Percentiles rank a stretch among this genome's conserved stretches.
Conservation (phyloP, 2,797 vertebrate genomes). For the Phataginus tricuspis region DNA sequence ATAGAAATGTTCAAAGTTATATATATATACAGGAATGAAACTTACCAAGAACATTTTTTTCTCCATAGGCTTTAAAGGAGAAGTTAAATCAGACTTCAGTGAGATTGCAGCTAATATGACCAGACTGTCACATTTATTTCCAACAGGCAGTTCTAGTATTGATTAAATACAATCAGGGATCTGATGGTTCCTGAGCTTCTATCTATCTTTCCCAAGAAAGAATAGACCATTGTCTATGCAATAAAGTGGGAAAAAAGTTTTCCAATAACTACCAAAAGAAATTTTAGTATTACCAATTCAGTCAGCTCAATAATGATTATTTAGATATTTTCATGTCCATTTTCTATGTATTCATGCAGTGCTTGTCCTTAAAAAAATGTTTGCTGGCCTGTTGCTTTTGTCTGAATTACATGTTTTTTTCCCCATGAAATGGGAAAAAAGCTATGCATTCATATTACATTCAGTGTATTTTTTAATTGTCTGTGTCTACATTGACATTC, state of each 20-base stretch:
- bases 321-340: not conserved
- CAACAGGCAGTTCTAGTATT: not conserved
- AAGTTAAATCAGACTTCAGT: not conserved
- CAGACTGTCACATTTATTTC: not conserved
- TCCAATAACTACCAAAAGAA: not conserved
- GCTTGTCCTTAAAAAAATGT: not conserved
- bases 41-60: not conserved
- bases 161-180: not conserved
- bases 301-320: not conserved
- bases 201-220: not conserved
- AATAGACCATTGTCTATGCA: not conserved
- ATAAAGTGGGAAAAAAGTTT: not conserved
- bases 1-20: not conserved
- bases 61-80: not conserved
- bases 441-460: not conserved
- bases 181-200: not conserved
- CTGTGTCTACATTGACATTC: not conserved
- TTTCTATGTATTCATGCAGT: not conserved
- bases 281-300: not conserved
- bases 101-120: not conserved
- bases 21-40: not conserved
- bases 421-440: not conserved
- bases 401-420: not conserved
- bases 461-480: not conserved
- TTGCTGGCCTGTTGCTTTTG: not conserved